Conservation (phyloP, 2,888 invertebrate species). For the Leptopilina syphax region DNA sequence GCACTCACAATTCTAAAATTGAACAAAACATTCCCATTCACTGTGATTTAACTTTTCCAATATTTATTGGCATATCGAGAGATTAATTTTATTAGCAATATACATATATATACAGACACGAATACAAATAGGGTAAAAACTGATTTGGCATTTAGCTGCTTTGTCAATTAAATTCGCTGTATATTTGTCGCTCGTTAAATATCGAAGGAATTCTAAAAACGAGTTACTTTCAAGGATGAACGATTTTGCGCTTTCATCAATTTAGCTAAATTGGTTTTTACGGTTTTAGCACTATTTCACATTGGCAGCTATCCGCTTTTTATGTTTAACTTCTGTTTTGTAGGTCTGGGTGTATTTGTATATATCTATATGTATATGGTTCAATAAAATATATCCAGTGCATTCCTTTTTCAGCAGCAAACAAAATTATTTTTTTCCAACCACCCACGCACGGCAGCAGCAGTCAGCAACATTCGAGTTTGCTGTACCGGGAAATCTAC, state of each 20-base stretch:
- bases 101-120: too few species aligned
- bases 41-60: background rate
- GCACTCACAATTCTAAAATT: too few species aligned
- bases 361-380: conserved; percentile 31
- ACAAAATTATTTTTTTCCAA: conserved; percentile 62
- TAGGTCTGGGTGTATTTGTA: too few species aligned
- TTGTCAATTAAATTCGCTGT: background rate
- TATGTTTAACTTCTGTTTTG: conserved; percentile 27
- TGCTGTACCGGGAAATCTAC: conserved; percentile 54
- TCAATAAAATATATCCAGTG: conserved; percentile 33
- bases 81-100: conserved; percentile 11
- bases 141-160: conserved; percentile 1
- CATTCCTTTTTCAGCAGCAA: conserved; percentile 55
- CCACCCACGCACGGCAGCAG: conserved; percentile 46
- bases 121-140: background rate
- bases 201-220: background rate
- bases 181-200: conserved; percentile 10
- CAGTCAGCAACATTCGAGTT: conserved; percentile 48
- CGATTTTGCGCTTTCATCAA: conserved; percentile 44
- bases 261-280: conserved; percentile 44
- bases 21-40: too few species aligned
- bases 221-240: background rate
- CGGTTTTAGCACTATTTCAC: conserved; percentile 49
- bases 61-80: background rate
- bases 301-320: conserved; percentile 47